Evolutionary conservation across 2,113 vertebrate species (phyloP), one percentile per base, ranked within the genome.

Genomic region (Macrotus californicus): DNA sequence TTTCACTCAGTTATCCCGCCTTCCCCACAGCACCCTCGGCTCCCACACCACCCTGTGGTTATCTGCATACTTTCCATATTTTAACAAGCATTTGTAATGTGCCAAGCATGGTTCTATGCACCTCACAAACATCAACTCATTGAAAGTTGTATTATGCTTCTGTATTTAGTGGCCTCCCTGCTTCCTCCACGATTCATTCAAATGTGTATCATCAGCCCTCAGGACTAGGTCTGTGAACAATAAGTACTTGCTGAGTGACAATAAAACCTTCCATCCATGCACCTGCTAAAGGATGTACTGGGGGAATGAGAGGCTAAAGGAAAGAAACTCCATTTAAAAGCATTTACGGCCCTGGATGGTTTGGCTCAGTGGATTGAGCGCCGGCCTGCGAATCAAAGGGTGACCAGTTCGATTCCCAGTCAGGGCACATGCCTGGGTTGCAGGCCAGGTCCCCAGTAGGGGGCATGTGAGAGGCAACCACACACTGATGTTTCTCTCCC

Each of bases 321-420:
- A 41, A 91, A 96, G 21, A 86, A 93, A 89, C 3, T n/a, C 77
- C 50, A 66, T 36, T 93, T 79, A 67, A 76, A 93, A 94, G 48
- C 16, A 10, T 85, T 48, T 93, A 67, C 67, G 48, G 29, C 56
- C 56, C 22, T 59, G 56, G 22, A 21, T 59, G 56, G 56, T 59
- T 3, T 59, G 56, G 22, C 56, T 59, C 4, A 24, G 8, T 59
- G 56, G 22, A 59, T 59, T 59, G 56, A 59, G 22, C 24, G 56
- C 56, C 56, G 10, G 21, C 56, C 56, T 59, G 56, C 3, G 56
- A 59, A 59, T 22, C 56, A 59, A 59, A 24, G 56, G 56, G 56
- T 24, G 8, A 24, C 56, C 8, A 9, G 56, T 59, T 59, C 1
- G 22, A 59, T 59, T 59, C 22, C 56, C 22, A 59, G 56, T 59